These are phyloP conservation scores for Etheostoma nigrum DNA, from an alignment of 2,797 vertebrate genomes.

Conservation along the genomic window DNA sequence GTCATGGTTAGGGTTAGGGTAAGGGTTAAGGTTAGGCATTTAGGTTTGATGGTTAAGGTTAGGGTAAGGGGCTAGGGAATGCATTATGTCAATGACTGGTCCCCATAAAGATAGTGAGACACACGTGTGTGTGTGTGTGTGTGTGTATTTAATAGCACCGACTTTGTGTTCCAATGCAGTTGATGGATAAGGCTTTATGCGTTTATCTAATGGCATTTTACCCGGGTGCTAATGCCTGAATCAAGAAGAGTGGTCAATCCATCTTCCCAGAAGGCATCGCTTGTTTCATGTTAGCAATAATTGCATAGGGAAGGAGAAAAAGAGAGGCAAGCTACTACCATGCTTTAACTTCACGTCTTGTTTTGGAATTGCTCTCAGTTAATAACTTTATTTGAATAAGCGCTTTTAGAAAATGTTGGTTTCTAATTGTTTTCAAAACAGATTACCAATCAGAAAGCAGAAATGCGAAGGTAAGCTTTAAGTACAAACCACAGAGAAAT, in stretches of 20 bases:
- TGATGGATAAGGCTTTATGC: conserved; percentile 36
- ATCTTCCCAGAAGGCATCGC: not conserved
- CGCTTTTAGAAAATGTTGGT: not conserved
- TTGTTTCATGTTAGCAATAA: not conserved
- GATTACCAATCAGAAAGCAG: not conserved
- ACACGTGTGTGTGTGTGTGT: no score
- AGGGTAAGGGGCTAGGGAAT: no score
- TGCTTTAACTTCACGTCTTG: not conserved
- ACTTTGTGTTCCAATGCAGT: conserved; percentile 11
- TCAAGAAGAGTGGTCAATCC: not conserved
- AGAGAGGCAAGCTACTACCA: not conserved
- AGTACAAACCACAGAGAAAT: not conserved
- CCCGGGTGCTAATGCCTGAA: conserved; percentile 14
- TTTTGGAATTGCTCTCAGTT: not conserved
- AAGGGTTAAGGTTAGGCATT: no score
- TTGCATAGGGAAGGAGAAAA: not conserved
- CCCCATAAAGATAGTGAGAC: no score
- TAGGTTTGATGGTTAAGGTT: no score
- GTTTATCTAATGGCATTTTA: conserved; percentile 30
- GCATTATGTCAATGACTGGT: no score
- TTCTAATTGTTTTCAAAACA: not conserved
- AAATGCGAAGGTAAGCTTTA: no score
- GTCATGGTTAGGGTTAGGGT: no score
- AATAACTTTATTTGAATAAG: not conserved
- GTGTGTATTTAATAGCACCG: no score